A percentile compares a stretch with the other conserved stretches of the same genome.
These are phyloP conservation scores for Galeruca laticollis DNA, from an alignment of 2,888 invertebrate genomes.

Conservation along the genomic window DNA sequence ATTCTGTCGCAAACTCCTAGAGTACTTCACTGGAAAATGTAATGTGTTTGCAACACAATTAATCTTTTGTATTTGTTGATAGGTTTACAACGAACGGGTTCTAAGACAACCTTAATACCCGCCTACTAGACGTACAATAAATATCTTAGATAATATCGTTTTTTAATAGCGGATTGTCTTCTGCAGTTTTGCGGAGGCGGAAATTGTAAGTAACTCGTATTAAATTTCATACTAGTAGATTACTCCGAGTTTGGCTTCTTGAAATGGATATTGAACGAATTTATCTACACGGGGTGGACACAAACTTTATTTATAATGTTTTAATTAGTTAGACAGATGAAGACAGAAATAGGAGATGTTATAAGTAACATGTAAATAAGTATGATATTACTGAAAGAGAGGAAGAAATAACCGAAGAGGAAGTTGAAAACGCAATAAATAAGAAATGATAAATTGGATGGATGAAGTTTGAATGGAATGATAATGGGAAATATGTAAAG, in stretches of 20 bases:
- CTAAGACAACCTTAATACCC: slow-evolving; percentile 23
- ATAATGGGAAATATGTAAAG: too few species aligned
- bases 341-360: too few species aligned
- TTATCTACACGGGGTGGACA: slow-evolving; percentile 5
- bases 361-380: too few species aligned
- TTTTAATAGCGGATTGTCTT: slow-evolving; percentile 30
- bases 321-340: too few species aligned
- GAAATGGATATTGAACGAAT: slow-evolving; percentile 16
- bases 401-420: too few species aligned
- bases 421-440: too few species aligned
- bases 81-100: slow-evolving; percentile 27
- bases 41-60: slow-evolving; percentile 23
- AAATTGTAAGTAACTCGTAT: slow-evolving; percentile 24
- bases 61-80: slow-evolving; percentile 29
- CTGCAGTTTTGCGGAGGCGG: slow-evolving; percentile 25
- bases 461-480: too few species aligned
- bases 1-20: too few species aligned
- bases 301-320: too few species aligned
- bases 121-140: slow-evolving; percentile 26
- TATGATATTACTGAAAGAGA: too few species aligned
- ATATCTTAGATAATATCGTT: slow-evolving; percentile 27
- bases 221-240: slow-evolving; percentile 23
- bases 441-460: too few species aligned
- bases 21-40: neutral
- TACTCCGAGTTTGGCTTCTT: slow-evolving; percentile 28